These are phyloP conservation scores for Drosophila azteca DNA, from an alignment of 1,140 invertebrate species.

Conservation along the genomic window DNA sequence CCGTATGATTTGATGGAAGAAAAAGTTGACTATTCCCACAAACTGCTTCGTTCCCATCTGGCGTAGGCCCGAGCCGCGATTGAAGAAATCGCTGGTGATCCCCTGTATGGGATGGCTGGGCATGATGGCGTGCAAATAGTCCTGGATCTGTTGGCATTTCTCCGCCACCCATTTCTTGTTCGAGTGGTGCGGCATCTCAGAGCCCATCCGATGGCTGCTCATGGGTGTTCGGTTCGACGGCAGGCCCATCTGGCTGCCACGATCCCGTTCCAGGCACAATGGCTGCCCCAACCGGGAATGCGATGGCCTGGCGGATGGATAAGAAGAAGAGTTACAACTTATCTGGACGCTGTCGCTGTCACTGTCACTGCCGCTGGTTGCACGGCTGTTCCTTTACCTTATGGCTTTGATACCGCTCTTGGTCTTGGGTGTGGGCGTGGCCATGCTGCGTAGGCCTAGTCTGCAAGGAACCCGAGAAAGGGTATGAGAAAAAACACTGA, in stretches of 20 bases:
- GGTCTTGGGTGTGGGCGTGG: conserved; percentile 19
- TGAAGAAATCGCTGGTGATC: conserved; percentile 55
- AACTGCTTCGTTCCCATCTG: conserved; percentile 81
- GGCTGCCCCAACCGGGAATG: conserved; percentile 24
- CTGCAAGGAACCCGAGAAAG: neutral
- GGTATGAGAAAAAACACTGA: too few species aligned
- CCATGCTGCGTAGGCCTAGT: conserved; percentile 3
- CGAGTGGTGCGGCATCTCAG: conserved; percentile 33
- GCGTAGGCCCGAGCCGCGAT: conserved; percentile 51
- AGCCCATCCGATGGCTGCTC: neutral
- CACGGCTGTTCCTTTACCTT: neutral
- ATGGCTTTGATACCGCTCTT: neutral
- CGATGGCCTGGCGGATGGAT: conserved; percentile 3
- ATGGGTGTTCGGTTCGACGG: conserved; percentile 44
- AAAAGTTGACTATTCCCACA: conserved; percentile 66
- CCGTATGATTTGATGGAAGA: conserved; percentile 61
- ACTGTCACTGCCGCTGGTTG: too few species aligned
- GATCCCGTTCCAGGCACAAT: conserved; percentile 33
- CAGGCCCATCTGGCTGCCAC: conserved; percentile 16
- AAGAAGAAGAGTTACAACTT: neutral
- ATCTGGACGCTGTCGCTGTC: too few species aligned
- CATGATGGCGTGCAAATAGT: conserved; percentile 51
- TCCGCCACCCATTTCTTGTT: conserved; percentile 81
- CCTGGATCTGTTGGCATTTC: conserved; percentile 59
- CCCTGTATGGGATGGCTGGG: conserved; percentile 13